Evolutionary conservation across 35 echinoderm and acorn worm species (phyloP).

Genomic region (Lytechinus pictus): DNA sequence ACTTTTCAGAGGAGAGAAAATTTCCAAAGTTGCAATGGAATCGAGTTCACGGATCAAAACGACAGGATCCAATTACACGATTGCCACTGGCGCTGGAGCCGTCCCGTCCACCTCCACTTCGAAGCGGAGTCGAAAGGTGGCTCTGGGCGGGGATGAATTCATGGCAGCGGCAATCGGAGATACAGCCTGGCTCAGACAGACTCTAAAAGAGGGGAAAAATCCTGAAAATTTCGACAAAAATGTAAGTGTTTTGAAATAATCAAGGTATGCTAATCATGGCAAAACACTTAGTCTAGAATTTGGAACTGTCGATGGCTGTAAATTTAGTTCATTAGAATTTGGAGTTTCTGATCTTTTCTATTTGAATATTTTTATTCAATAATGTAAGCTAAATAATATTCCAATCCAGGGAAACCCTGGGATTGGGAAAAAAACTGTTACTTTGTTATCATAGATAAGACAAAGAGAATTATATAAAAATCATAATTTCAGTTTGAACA

Average conservation of each 20-base stretch:
- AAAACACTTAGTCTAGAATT: no score
- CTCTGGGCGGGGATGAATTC: slow-evolving; percentile 74
- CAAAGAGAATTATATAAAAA: no score
- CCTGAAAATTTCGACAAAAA: slow-evolving; percentile 86
- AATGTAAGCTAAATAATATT: no score
- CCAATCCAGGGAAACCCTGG: no score
- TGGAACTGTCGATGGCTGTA: no score
- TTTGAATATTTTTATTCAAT: no score
- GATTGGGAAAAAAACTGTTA: no score
- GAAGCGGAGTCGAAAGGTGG: neutral
- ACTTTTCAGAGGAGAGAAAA: neutral
- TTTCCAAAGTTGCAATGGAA: neutral
- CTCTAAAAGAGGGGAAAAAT: slow-evolving; percentile 83
- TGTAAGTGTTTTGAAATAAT: slow-evolving; percentile 58
- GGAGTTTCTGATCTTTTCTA: no score
- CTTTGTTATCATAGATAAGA: no score
- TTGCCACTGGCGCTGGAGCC: neutral
- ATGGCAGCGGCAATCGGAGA: slow-evolving; percentile 99
- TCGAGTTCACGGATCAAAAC: neutral
- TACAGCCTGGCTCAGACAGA: slow-evolving; percentile 97
- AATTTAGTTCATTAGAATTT: no score
- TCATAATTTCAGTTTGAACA: no score
- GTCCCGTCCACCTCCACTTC: slow-evolving; percentile 32
- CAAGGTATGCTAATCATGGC: neutral
- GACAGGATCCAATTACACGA: neutral